Evolutionary conservation across 1,140 invertebrate genomes (phyloP).

Genomic region (Eumaeus atala): DNA sequence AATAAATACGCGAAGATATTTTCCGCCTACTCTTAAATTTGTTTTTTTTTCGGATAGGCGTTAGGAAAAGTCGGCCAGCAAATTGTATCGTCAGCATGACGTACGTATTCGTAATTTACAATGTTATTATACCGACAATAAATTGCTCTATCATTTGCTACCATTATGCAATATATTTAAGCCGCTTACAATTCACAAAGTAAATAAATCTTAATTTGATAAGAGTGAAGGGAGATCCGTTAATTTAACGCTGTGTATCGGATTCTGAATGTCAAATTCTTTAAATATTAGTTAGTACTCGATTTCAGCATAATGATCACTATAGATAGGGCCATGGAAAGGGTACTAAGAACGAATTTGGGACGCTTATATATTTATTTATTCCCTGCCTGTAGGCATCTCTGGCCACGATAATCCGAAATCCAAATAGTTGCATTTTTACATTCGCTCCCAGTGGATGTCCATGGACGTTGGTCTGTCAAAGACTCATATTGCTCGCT

Average conservation of each 20-base stretch:
- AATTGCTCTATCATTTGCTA: no score
- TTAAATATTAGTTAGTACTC: neutral
- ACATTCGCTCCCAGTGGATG: no score
- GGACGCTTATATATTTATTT: no score
- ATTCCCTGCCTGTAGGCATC: no score
- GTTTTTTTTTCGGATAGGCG: neutral
- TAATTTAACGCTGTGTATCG: neutral
- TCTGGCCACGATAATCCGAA: no score
- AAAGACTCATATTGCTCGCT: no score
- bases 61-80: conserved; percentile 1
- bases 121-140: no score
- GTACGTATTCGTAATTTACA: neutral
- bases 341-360: no score
- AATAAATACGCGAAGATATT: neutral
- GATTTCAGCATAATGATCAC: no score
- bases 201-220: conserved; percentile 7
- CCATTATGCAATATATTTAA: neutral
- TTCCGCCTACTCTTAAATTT: conserved; percentile 3
- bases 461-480: no score
- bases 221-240: conserved; percentile 6
- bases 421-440: no score
- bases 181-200: neutral
- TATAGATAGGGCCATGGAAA: no score
- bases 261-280: conserved; percentile 7
- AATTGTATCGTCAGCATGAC: neutral